Conservation (phyloP, 2,888 invertebrate species). For the Ophion obscuratus region DNA sequence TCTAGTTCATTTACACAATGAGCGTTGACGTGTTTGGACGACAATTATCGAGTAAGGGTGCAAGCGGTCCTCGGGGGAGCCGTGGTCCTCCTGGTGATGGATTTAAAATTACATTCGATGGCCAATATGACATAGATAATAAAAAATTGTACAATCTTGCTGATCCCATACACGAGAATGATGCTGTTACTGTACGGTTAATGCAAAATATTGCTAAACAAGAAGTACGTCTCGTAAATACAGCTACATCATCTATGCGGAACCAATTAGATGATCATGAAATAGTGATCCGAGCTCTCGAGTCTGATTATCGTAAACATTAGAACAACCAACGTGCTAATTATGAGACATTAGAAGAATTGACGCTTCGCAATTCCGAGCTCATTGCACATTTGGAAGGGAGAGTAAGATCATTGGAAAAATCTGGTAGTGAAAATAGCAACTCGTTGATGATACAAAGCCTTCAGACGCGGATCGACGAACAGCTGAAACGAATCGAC, state of each 20-base stretch:
- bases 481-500: neutral
- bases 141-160: conserved; percentile 23
- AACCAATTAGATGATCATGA: neutral
- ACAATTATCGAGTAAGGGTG: neutral
- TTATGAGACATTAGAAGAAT: neutral
- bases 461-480: neutral
- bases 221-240: neutral
- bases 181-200: neutral
- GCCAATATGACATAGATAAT: conserved; percentile 25
- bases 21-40: conserved; percentile 20
- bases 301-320: neutral
- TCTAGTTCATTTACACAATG: neutral
- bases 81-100: conserved; percentile 18
- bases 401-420: conserved; percentile 9
- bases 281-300: neutral
- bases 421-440: neutral
- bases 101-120: conserved; percentile 14
- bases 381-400: conserved; percentile 11
- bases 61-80: neutral
- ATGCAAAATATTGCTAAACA: conserved; percentile 1
- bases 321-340: no score
- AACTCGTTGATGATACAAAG: neutral
- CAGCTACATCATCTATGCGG: neutral
- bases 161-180: neutral
- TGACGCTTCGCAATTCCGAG: conserved; percentile 8